Percentiles rank a stretch among this genome's conserved stretches.
Conservation (phyloP, 2,888 invertebrate species). For the Gandaritis pyraliata region DNA sequence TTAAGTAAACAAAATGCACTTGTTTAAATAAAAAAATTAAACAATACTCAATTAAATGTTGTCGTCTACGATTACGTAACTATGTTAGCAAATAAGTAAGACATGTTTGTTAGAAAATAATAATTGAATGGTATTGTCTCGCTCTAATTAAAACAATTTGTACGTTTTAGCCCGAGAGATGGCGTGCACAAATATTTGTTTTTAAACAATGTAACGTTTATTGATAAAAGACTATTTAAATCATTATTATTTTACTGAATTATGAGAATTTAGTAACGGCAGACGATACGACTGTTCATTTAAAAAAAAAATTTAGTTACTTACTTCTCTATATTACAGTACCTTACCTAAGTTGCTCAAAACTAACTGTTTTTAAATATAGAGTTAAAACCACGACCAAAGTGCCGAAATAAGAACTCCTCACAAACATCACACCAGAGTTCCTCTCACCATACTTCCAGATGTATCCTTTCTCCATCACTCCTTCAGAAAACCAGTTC, state of each 20-base stretch:
- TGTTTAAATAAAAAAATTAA: conserved; percentile 20
- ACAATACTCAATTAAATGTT: conserved; percentile 50
- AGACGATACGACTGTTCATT: too few relatives aligned
- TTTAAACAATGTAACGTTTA: conserved; percentile 39
- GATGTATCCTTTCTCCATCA: conserved; percentile 12
- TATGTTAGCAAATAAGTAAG: conserved; percentile 35
- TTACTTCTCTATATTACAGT: too few relatives aligned
- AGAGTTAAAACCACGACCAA: too few relatives aligned
- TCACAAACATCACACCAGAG: too few relatives aligned
- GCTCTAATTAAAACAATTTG: conserved; percentile 24
- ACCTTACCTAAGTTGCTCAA: too few relatives aligned
- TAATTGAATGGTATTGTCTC: conserved; percentile 48
- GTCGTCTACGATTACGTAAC: conserved; percentile 42
- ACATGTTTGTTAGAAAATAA: conserved; percentile 33
- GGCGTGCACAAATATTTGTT: conserved; percentile 32
- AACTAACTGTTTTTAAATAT: too few relatives aligned
- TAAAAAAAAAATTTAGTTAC: too few relatives aligned
- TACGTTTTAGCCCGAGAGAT: conserved; percentile 11
- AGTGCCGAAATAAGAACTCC: too few relatives aligned
- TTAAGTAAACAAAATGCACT: background rate
- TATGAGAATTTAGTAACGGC: too few relatives aligned
- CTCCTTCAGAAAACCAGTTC: conserved; percentile 25
- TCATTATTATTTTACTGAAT: background rate
- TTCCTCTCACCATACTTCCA: too few relatives aligned
- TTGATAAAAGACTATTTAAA: conserved; percentile 27